Evolutionary conservation across 1,140 invertebrate genomes (phyloP), one percentile per base, ranked within the genome.

Genomic region (Sarcophaga bullata): DNA sequence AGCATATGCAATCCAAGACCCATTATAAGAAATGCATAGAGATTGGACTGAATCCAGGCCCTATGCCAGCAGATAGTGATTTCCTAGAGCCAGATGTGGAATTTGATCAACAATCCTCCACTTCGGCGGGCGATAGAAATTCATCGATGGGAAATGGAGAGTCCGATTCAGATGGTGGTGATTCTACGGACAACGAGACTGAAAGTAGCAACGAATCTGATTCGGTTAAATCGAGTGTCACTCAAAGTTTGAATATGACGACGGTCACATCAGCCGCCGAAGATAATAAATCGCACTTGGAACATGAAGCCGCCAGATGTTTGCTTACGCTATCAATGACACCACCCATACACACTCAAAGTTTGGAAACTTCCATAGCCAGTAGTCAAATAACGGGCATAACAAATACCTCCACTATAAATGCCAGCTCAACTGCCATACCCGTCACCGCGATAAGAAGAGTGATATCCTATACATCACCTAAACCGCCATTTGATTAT

Each of bases 1-100:
- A 99, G 91, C 98, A 99, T 90, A 98, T 99, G 96, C 98, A 99
- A 87, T 99, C 98, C 15, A 99, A 99, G 91, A 96, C 98, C 0
- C 98, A 99, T 90, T 96, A 96, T 86, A 98, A 98, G 89, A 96
- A 96, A 85, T 98, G 98, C 91, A 92, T 95, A 8, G 96, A 98
- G 86, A 91, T 97, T 76, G 95, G 95, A 15, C 94, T 97, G 68
- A 92, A 92, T 84, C 93, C 95, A 13, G 94, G 95, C 46, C 96
- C 95, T 81, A 95, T 93, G 46, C 92, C 92, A n/a, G 95, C 91
- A 83, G 90, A 86, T 93, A 87, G 94, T 7, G 89, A 89, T 17
- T 88, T 90, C 78, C 68, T 88, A 0, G 88, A 90, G n/a, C 86
- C 94, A 76, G 94, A 95, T 47, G 91, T 92, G 8, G 93, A 95